A percentile compares a stretch with the other conserved stretches of the same genome.
These are phyloP conservation scores for Crotalus viridis DNA, from an alignment of 2,113 vertebrate genomes.

Conservation along the genomic window DNA sequence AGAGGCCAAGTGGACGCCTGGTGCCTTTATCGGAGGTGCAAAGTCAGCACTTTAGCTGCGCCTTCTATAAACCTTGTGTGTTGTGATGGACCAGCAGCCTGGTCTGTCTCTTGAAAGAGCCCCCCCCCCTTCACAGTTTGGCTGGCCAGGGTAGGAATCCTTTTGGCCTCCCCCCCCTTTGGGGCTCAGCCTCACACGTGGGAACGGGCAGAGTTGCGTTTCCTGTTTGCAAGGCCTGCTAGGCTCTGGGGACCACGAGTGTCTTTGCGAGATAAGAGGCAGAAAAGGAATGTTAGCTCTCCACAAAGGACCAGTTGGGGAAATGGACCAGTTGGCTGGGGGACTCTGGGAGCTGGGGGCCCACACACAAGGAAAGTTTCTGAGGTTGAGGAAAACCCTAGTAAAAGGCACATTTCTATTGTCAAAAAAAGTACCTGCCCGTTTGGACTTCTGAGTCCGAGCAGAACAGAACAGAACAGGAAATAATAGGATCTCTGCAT, in stretches of 20 bases:
- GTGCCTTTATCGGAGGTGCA: neutral
- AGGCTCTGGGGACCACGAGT: neutral
- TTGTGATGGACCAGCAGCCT: neutral
- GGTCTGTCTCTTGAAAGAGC: neutral
- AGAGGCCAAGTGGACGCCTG: neutral
- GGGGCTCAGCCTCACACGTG: neutral
- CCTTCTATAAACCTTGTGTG: neutral
- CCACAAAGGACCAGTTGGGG: neutral
- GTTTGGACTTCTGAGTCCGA: neutral
- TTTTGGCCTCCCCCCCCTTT: rapidly evolving
- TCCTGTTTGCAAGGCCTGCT: neutral
- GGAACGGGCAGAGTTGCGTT: neutral
- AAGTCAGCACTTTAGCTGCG: neutral
- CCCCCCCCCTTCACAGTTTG: neutral
- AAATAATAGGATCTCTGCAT: neutral
- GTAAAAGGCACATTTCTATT: neutral
- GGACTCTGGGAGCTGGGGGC: neutral
- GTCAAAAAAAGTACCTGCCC: neutral
- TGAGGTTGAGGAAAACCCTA: neutral
- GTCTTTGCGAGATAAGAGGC: neutral
- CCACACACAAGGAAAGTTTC: neutral
- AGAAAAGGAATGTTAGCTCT: neutral
- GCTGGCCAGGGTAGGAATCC: neutral
- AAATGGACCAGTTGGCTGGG: neutral
- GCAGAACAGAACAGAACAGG: neutral